phyloP scores from a whole-genome alignment of 2,888 invertebrate species.

The Yponomeuta evonymella region DNA sequence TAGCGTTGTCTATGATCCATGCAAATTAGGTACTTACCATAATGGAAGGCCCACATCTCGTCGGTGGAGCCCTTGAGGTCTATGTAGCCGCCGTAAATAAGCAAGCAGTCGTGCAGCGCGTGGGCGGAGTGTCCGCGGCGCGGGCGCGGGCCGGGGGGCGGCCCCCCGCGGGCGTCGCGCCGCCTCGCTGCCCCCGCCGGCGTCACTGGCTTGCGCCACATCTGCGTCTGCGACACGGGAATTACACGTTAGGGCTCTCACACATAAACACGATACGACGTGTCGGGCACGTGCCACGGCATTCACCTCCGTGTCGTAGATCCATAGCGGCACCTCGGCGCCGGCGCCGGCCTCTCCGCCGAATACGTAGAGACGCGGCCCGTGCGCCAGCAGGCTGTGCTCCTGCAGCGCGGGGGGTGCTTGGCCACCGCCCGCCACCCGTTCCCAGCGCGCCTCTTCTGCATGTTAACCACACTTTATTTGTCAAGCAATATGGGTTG shows the following conservation, averaged over 20 bases:
- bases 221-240: slow-evolving; percentile 33
- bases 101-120: slow-evolving; percentile 85
- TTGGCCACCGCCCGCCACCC: slow-evolving; percentile 81
- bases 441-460: slow-evolving; percentile 81
- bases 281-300: not conserved
- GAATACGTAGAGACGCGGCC: slow-evolving; percentile 86
- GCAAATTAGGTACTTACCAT: slow-evolving; percentile 71
- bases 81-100: slow-evolving; percentile 91
- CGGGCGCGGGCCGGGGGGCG: slow-evolving; percentile 79
- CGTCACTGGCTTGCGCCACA: slow-evolving; percentile 78
- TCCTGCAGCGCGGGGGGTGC: slow-evolving; percentile 89
- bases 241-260: no score
- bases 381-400: slow-evolving; percentile 87
- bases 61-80: slow-evolving; percentile 89
- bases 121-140: slow-evolving; percentile 89
- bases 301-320: slow-evolving; percentile 83
- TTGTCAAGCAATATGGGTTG: no score
- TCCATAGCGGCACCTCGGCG: slow-evolving; percentile 90
- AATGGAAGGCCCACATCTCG: slow-evolving; percentile 92
- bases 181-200: slow-evolving; percentile 58
- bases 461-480: no score
- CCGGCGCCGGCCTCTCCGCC: slow-evolving; percentile 90
- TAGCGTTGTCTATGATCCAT: not conserved
- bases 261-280: no score
- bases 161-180: slow-evolving; percentile 60